Evolutionary conservation across 2,113 vertebrate species (phyloP).

Genomic region (Lutjanus erythropterus): DNA sequence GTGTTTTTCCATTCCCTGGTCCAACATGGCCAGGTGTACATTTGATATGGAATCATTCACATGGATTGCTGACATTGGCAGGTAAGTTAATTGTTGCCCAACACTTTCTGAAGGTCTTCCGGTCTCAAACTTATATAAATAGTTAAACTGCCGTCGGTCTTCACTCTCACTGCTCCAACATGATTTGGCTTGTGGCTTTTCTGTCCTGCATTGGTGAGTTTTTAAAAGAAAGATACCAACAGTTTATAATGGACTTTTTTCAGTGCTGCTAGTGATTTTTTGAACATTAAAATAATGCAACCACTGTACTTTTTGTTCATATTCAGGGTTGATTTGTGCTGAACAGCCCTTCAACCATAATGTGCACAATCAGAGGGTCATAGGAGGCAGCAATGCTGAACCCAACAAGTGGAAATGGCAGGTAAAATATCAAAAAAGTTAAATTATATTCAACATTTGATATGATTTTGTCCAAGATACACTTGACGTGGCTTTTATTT

Average conservation of each 20-base stretch:
- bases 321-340: conserved; percentile 70
- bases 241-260: neutral
- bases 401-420: conserved; percentile 83
- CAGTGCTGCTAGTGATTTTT: neutral
- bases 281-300: neutral
- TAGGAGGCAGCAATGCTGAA: conserved; percentile 67
- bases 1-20: neutral
- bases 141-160: neutral
- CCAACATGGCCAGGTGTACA: neutral
- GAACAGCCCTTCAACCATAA: conserved; percentile 51
- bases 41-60: neutral
- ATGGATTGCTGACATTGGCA: conserved; percentile 33
- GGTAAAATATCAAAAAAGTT: too few relatives aligned
- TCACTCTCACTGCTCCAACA: conserved; percentile 47
- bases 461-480: too few relatives aligned
- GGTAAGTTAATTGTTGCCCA: conserved; percentile 8
- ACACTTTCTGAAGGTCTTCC: conserved; percentile 42
- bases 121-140: conserved; percentile 58
- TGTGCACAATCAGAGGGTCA: conserved; percentile 68
- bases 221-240: neutral
- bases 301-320: neutral
- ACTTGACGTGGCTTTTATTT: too few relatives aligned
- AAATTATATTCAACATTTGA: too few relatives aligned
- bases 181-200: conserved; percentile 69
- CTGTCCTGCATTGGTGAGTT: conserved; percentile 74